These are phyloP conservation scores for Lepidostoma basale DNA, from an alignment of 1,140 invertebrate species.

Conservation along the genomic window DNA sequence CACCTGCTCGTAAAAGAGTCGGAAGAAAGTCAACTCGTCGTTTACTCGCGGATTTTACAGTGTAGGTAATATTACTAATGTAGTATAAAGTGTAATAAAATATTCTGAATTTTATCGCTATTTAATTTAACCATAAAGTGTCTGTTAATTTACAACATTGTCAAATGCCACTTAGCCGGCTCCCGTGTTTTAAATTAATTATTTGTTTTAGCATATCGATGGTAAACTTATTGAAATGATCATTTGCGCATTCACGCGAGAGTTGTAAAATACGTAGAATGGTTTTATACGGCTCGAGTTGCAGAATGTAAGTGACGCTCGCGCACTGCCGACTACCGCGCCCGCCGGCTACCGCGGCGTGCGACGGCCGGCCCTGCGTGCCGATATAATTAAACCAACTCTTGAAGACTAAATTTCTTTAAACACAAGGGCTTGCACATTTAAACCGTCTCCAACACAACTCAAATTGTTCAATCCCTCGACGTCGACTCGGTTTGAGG, in stretches of 20 bases:
- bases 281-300: background rate
- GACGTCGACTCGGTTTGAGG: too few species aligned
- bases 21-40: slow-evolving; percentile 16
- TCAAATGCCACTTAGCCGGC: slow-evolving; percentile 27
- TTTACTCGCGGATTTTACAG: background rate
- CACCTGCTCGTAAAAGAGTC: background rate
- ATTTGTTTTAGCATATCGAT: slow-evolving; percentile 24
- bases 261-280: background rate
- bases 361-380: too few species aligned
- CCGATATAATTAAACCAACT: too few species aligned
- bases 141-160: slow-evolving; percentile 23
- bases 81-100: slow-evolving; percentile 22
- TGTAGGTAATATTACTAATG: slow-evolving; percentile 3
- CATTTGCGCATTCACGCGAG: background rate
- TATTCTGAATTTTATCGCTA: slow-evolving; percentile 11
- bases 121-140: slow-evolving; percentile 24
- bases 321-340: too few species aligned
- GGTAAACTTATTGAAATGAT: slow-evolving; percentile 5
- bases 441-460: too few species aligned
- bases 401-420: too few species aligned
- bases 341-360: too few species aligned
- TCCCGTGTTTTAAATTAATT: slow-evolving; percentile 26
- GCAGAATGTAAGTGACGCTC: too few species aligned
- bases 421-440: too few species aligned
- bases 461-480: too few species aligned